Evolutionary conservation across 2,797 vertebrate genomes (phyloP).

Genomic region (Harpagifer antarcticus): DNA sequence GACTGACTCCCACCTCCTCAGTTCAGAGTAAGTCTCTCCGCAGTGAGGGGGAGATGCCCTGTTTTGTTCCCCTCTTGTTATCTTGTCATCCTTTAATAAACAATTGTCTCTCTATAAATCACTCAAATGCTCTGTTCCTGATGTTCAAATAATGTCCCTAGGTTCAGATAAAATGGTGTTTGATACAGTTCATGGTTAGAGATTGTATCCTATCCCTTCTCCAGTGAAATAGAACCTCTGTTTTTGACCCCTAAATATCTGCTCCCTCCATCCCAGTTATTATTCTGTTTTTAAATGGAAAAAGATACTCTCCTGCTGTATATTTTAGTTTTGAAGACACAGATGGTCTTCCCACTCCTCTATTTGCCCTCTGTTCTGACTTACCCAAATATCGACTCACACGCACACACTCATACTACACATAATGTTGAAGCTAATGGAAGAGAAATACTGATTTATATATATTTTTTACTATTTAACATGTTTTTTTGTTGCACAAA

Average conservation of each 20-base stretch:
- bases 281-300: slow-evolving; percentile 20
- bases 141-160: slow-evolving; percentile 26
- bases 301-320: slow-evolving; percentile 18
- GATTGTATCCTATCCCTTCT: slow-evolving; percentile 6
- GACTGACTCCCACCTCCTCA: slow-evolving; percentile 82
- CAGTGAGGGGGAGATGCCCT: slow-evolving; percentile 41
- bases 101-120: slow-evolving; percentile 38
- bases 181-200: slow-evolving; percentile 18
- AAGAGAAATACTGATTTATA: slow-evolving; percentile 42
- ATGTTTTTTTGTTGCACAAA: slow-evolving; percentile 77
- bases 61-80: slow-evolving; percentile 35
- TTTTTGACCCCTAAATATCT: slow-evolving; percentile 33
- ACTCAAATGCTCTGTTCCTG: slow-evolving; percentile 36
- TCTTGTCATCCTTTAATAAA: slow-evolving; percentile 35
- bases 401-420: slow-evolving; percentile 15
- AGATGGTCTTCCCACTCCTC: slow-evolving; percentile 16
- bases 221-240: slow-evolving; percentile 6
- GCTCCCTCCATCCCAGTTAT: not conserved
- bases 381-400: slow-evolving; percentile 25
- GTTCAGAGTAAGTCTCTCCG: slow-evolving; percentile 82
- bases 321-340: slow-evolving; percentile 17
- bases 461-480: slow-evolving; percentile 38
- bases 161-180: slow-evolving; percentile 22
- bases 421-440: slow-evolving; percentile 18
- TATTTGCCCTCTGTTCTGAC: slow-evolving; percentile 24